Evolutionary conservation across 2,113 vertebrate species (phyloP), one percentile per base, ranked within the genome.

Genomic region (Crotalus tigris): DNA sequence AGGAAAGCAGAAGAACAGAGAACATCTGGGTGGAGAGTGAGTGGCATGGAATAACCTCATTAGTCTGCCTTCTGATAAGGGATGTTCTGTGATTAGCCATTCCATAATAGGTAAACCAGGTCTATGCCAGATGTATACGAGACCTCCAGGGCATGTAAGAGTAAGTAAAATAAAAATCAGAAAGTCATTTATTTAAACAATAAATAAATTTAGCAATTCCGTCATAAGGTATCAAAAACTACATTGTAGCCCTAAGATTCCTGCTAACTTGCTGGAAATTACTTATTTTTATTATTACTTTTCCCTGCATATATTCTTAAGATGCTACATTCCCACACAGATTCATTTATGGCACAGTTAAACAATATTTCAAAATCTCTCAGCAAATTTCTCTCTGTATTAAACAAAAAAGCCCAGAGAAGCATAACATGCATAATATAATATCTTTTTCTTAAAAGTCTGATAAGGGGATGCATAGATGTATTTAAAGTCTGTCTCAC

Each of bases 401-500:
- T 6, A 85, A 53, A 53, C 53, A 92, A 29, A 90, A 88, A 5
- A 92, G 51, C 39, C 89, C 87, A 92, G 85, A 91, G 26, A 92
- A 11, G 57, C 57, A 59, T 85, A 94, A 96, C 96, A 97, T 96
- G 96, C 96, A 85, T 61, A 23, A 91, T 89, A 7, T 57, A 93
- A 51, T 59, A 95, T 93, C 91, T 88, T 92, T 90, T 88, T 93
- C 55, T 89, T 81, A 64, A 92, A 75, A 92, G 88, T 92, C 95
- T 94, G 4, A 9, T 81, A 93, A 94, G 89, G 90, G 64, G 96
- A 97, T 95, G 95, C 96, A 91, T 61, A 89, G 15, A 95, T 93
- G 95, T 54, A n/a, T 94, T 94, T 94, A 46, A 94, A 93, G 91
- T 90, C 93, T 93, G 97, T 95, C 96, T 95, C 95, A 96, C 44